Conservation (phyloP, 2,888 invertebrate genomes). For the Drosophila pseudotalamancana region DNA sequence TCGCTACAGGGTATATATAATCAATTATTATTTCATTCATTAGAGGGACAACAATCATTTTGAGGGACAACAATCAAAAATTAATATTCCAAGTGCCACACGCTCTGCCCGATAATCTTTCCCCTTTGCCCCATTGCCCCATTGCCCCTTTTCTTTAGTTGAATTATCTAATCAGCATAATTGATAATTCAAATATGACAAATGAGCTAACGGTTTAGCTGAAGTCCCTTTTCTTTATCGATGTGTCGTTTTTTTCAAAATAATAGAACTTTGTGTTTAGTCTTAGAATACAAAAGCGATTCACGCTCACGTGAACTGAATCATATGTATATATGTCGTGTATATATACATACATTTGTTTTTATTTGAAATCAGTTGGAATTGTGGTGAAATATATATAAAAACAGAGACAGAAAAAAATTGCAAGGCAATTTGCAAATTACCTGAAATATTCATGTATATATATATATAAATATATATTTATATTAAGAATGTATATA, state of each 20-base stretch:
- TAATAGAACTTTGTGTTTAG: conserved; percentile 29
- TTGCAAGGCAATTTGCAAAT: conserved; percentile 28
- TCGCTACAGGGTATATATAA: too few relatives aligned
- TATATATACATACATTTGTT: not conserved
- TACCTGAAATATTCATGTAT: conserved; percentile 5
- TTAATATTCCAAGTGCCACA: not conserved
- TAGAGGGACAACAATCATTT: too few relatives aligned
- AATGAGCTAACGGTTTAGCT: conserved; percentile 7
- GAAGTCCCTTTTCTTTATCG: conserved; percentile 32
- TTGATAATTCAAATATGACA: conserved; percentile 36
- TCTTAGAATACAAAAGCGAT: conserved; percentile 23
- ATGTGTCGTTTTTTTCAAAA: not conserved
- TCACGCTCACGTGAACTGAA: conserved; percentile 58
- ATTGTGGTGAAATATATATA: conserved; percentile 12
- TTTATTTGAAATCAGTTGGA: conserved; percentile 21
- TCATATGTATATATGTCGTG: conserved; percentile 1
- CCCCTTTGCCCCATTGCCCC: not conserved
- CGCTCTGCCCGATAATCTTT: not conserved
- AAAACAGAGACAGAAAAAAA: conserved; percentile 10
- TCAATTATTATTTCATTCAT: too few relatives aligned
- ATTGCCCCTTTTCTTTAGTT: not conserved
- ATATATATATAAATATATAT: not conserved
- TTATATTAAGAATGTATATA: not conserved
- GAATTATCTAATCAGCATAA: conserved; percentile 55
- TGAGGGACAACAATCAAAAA: not conserved